Conservation (phyloP, 2,797 vertebrate species). For the Odontamblyopus lacepedii region DNA sequence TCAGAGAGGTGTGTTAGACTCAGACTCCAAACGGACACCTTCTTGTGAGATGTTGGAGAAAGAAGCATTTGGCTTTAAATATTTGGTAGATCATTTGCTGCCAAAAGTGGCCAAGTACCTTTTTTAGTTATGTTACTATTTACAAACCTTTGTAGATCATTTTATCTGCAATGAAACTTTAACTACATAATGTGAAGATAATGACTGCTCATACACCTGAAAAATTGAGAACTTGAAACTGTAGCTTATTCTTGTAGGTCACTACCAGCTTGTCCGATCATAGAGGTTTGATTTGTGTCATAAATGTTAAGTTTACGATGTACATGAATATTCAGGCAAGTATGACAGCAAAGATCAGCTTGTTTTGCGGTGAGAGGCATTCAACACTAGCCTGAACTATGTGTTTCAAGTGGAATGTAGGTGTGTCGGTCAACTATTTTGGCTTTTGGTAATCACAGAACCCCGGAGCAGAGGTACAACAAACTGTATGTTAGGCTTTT, state of each 20-base stretch:
- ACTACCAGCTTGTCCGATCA: constrained; percentile 41
- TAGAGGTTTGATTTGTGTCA: constrained; percentile 18
- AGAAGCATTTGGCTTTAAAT: constrained; percentile 79
- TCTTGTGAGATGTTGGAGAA: constrained; percentile 29
- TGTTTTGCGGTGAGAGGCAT: not conserved
- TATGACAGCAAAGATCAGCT: constrained; percentile 3
- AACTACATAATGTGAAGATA: constrained; percentile 32
- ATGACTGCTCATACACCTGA: constrained; percentile 17
- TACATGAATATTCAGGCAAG: not conserved
- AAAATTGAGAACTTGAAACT: constrained; percentile 14
- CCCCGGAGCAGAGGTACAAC: constrained; percentile 33
- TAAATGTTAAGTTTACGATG: constrained; percentile 8
- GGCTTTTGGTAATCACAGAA: constrained; percentile 40
- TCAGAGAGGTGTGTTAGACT: constrained; percentile 59
- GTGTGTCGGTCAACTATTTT: constrained; percentile 37
- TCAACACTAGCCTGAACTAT: constrained; percentile 4
- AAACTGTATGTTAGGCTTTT: constrained; percentile 7
- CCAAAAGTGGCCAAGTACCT: constrained; percentile 66
- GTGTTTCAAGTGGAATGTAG: constrained; percentile 45
- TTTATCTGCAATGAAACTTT: constrained; percentile 22
- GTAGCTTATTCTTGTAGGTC: constrained; percentile 54
- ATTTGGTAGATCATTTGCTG: constrained; percentile 76
- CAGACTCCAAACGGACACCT: constrained; percentile 24
- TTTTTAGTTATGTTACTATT: constrained; percentile 55
- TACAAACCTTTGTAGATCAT: constrained; percentile 65